phyloP scores from a whole-genome alignment of 2,888 invertebrate genomes.

The Diarsia rubi region DNA sequence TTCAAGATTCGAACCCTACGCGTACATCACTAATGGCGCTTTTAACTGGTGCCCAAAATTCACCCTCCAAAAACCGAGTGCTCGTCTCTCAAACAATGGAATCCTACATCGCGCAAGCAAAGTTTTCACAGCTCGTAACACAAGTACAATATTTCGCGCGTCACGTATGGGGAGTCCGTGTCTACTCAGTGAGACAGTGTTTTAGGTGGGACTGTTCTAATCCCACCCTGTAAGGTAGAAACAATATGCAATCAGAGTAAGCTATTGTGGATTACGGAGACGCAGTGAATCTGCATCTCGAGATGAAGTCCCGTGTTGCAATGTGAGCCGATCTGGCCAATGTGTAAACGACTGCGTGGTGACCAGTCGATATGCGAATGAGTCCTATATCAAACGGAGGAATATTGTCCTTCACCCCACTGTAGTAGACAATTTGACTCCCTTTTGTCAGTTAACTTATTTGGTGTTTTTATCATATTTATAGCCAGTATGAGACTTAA shows the following conservation, averaged over 20 bases:
- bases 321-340: slow-evolving; percentile 1
- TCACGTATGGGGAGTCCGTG: not conserved
- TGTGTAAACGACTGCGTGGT: not conserved
- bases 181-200: slow-evolving; percentile 47
- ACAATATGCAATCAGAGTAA: not conserved
- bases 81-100: not conserved
- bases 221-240: not conserved
- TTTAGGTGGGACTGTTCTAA: slow-evolving; percentile 14
- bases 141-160: accelerated
- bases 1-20: too few relatives aligned
- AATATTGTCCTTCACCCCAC: slow-evolving; percentile 13
- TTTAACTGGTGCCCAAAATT: too few relatives aligned
- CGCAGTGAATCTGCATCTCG: not conserved
- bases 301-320: not conserved
- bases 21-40: too few relatives aligned
- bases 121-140: slow-evolving; percentile 20
- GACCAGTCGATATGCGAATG: not conserved
- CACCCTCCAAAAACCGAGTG: not conserved
- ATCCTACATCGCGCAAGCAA: slow-evolving; percentile 39
- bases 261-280: not conserved
- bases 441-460: not conserved
- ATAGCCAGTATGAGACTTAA: too few relatives aligned
- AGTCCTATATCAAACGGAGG: slow-evolving; percentile 11
- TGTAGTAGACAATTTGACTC: slow-evolving; percentile 44
- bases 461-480: too few relatives aligned